Evolutionary conservation across 2,797 vertebrate genomes (phyloP), one percentile per base, ranked within the genome.

Genomic region (Pangasius krempfi): DNA sequence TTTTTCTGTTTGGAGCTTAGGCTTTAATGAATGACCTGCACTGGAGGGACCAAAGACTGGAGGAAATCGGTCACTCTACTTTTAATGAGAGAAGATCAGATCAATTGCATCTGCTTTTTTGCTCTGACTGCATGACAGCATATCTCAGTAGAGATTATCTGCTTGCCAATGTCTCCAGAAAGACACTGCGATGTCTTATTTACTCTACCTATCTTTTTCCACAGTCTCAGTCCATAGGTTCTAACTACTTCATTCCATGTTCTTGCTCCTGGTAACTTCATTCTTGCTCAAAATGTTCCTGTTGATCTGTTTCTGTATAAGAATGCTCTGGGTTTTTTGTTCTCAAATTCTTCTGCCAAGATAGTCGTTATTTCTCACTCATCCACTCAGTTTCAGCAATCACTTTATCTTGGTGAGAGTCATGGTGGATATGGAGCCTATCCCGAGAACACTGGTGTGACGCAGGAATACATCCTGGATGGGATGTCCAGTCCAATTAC

Each of bases 31-130:
- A 91, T 93, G 93, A 93, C 92, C 93, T 91, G 90, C 16, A 30
- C 92, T 92, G 91, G 84, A 90, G 91, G 91, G 91, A 92, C 92
- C 84, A 91, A 93, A 94, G 93, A 93, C 92, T 80, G 89, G 91
- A 93, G 91, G 92, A 94, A 93, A 94, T 94, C 91, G 92, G 92
- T 93, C 89, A 91, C 92, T 93, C 22, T 85, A 92, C 92, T 94
- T 94, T 94, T 96, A 96, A 95, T 95, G 95, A 93, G 93, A 94
- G 86, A 79, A 90, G 91, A 90, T 92, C 89, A 93, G 89, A 94
- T 94, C 94, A 93, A 93, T 94, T 90, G 88, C 91, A 90, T 75
- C 62, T 80, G 73, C 56, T 37, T 75, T 85, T 87, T 73, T 68
- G 37, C 87, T 64, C 68, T 83, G 87, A 90, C 90, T 80, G 91